phyloP scores from a whole-genome alignment of 92 coral and sea anemone species.

The Porites lobata region DNA sequence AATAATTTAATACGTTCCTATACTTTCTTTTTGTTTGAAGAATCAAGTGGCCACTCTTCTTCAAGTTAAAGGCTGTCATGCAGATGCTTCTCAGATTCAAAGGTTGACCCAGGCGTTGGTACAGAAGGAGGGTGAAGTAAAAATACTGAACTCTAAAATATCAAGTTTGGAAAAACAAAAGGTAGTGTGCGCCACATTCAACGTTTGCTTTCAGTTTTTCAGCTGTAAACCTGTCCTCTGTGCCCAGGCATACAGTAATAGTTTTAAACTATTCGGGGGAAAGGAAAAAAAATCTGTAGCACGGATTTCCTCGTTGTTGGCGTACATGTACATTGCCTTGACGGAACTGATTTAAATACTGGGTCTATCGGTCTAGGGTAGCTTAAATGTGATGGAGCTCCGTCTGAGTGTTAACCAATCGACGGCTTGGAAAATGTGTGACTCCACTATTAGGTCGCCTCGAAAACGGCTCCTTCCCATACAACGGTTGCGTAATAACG shows the following conservation, averaged over 20 bases:
- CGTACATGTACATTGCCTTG: too few species aligned
- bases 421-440: too few species aligned
- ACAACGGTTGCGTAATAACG: too few species aligned
- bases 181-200: constrained; percentile 32
- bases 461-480: too few species aligned
- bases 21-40: constrained; percentile 22
- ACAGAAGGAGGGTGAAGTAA: constrained; percentile 91
- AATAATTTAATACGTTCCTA: neutral
- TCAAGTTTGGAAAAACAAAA: constrained; percentile 79
- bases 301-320: too few species aligned
- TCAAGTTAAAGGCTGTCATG: constrained; percentile 88
- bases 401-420: too few species aligned
- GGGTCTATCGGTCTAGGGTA: too few species aligned
- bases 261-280: too few species aligned
- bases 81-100: constrained; percentile 90
- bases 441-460: too few species aligned
- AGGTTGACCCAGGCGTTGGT: constrained; percentile 86
- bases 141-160: constrained; percentile 83
- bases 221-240: neutral
- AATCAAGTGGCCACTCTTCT: constrained; percentile 93
- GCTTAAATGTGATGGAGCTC: too few species aligned
- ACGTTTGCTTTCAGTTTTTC: neutral
- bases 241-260: neutral
- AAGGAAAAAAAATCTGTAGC: too few species aligned
- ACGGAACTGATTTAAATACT: too few species aligned